These are phyloP conservation scores for Siniperca chuatsi DNA, from an alignment of 2,113 vertebrate genomes.

Conservation along the genomic window DNA sequence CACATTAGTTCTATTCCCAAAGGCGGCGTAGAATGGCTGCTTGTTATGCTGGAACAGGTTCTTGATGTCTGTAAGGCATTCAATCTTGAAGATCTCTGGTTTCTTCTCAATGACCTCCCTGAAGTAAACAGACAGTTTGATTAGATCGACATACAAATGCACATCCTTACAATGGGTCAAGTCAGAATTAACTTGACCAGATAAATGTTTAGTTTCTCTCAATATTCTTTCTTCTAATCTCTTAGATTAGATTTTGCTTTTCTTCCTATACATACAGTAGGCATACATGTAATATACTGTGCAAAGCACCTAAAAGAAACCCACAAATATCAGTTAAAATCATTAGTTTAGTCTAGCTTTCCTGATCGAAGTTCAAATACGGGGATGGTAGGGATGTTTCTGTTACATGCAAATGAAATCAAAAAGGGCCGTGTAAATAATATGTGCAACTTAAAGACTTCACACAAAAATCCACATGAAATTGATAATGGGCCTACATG, in stretches of 20 bases:
- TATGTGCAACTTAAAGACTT: not conserved
- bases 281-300: not conserved
- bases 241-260: not conserved
- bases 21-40: conserved; percentile 97
- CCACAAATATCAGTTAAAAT: not conserved
- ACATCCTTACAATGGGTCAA: conserved; percentile 5
- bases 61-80: conserved; percentile 98
- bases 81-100: conserved; percentile 98
- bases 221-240: not conserved
- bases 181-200: not conserved
- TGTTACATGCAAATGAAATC: not conserved
- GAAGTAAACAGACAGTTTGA: conserved; percentile 51
- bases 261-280: not conserved
- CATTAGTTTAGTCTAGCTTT: not conserved
- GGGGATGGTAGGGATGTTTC: not conserved
- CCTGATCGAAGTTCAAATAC: not conserved
- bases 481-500: too few species aligned
- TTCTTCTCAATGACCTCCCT: conserved; percentile 99
- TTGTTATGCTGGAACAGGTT: conserved; percentile 93
- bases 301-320: not conserved
- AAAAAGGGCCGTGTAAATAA: not conserved
- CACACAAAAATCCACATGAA: not conserved
- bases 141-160: conserved; percentile 25
- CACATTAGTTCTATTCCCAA: conserved; percentile 95
- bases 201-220: not conserved